phyloP scores from a whole-genome alignment of 2,888 invertebrate genomes.

The Metalampra italica region DNA sequence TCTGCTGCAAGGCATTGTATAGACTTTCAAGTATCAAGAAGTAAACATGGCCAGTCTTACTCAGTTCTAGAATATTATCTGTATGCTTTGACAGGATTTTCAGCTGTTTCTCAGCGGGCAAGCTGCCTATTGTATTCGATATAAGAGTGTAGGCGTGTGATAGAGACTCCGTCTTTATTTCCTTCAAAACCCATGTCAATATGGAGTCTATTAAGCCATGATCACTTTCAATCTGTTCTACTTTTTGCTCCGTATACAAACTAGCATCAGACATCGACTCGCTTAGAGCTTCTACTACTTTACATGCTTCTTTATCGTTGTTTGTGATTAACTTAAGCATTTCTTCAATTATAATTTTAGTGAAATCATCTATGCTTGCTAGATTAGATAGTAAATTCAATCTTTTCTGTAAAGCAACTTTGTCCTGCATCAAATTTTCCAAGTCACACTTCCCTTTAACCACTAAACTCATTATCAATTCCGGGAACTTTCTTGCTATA shows the following conservation, averaged over 20 bases:
- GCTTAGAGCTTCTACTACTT: slow-evolving; percentile 54
- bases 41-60: slow-evolving; percentile 40
- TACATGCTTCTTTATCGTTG: slow-evolving; percentile 39
- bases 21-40: slow-evolving; percentile 72
- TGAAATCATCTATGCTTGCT: slow-evolving; percentile 69
- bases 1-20: slow-evolving; percentile 64
- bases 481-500: slow-evolving; percentile 72
- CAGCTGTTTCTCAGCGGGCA: slow-evolving; percentile 50
- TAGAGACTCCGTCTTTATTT: slow-evolving; percentile 41
- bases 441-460: slow-evolving; percentile 68
- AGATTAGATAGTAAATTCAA: slow-evolving; percentile 65
- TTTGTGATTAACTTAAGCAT: slow-evolving; percentile 53
- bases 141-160: slow-evolving; percentile 50
- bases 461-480: slow-evolving; percentile 69
- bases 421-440: slow-evolving; percentile 45
- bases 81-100: slow-evolving; percentile 43
- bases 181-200: slow-evolving; percentile 51
- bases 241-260: slow-evolving; percentile 50
- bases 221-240: slow-evolving; percentile 64
- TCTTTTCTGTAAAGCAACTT: slow-evolving; percentile 47
- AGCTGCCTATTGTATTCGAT: slow-evolving; percentile 52
- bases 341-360: slow-evolving; percentile 60
- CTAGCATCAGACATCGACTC: slow-evolving; percentile 48
- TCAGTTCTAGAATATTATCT: slow-evolving; percentile 36
- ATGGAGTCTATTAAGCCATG: slow-evolving; percentile 60